These are phyloP conservation scores for Mesocricetus auratus DNA, from an alignment of 2,113 vertebrate species.

Conservation along the genomic window DNA sequence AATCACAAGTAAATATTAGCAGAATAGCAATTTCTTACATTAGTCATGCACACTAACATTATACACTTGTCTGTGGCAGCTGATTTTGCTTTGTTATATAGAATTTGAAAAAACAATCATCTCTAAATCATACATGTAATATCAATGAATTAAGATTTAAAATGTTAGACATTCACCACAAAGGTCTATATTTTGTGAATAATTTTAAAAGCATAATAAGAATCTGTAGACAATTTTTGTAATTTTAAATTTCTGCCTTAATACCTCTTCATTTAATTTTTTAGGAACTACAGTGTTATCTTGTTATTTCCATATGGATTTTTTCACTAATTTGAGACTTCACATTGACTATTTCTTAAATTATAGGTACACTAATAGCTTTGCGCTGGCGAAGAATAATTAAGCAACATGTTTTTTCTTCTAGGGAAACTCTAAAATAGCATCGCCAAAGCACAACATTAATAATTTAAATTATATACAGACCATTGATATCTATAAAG, in stretches of 20 bases:
- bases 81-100: constrained; percentile 88
- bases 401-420: constrained; percentile 94
- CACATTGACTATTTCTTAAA: constrained; percentile 93
- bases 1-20: constrained; percentile 97
- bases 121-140: constrained; percentile 95
- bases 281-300: constrained; percentile 89
- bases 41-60: constrained; percentile 99
- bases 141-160: constrained; percentile 94
- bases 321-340: constrained; percentile 94
- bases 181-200: constrained; percentile 94
- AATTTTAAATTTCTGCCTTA: constrained; percentile 90
- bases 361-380: constrained; percentile 94
- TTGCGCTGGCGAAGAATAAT: constrained; percentile 92
- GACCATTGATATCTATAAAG: constrained; percentile 99
- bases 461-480: constrained; percentile 98
- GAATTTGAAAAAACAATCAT: constrained; percentile 91
- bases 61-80: constrained; percentile 88
- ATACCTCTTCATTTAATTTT: constrained; percentile 86
- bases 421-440: constrained; percentile 98
- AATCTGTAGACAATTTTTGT: constrained; percentile 90
- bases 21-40: constrained; percentile 95
- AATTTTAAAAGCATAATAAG: constrained; percentile 92
- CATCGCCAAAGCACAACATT: constrained; percentile 96
- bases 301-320: constrained; percentile 90
- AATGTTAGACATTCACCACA: constrained; percentile 97